phyloP scores from a whole-genome alignment of 2,113 vertebrate species.

The Mola mola region DNA sequence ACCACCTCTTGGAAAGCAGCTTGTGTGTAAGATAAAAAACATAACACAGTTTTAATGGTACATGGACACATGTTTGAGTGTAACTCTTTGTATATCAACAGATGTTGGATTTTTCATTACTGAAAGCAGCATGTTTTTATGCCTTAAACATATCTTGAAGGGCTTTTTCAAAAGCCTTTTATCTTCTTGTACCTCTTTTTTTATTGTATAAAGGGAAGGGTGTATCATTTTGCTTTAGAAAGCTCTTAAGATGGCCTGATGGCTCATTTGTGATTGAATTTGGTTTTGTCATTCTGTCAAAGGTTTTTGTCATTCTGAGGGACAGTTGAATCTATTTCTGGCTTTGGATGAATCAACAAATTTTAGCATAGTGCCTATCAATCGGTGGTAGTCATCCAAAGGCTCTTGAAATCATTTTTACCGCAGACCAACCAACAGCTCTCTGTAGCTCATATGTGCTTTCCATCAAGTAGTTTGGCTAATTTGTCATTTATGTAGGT shows the following conservation, averaged over 20 bases:
- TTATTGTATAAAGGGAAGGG: neutral
- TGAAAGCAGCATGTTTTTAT: too few relatives aligned
- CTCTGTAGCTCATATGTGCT: too few relatives aligned
- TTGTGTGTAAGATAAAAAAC: neutral
- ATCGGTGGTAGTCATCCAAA: slow-evolving; percentile 9
- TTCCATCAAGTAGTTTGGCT: slow-evolving; percentile 53
- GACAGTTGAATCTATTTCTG: slow-evolving; percentile 2
- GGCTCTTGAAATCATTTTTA: slow-evolving; percentile 21
- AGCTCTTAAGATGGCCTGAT: too few relatives aligned
- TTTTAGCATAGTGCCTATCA: slow-evolving; percentile 11
- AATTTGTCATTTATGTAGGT: slow-evolving; percentile 29
- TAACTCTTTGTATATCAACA: too few relatives aligned
- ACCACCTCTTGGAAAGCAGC: neutral
- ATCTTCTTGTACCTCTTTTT: neutral
- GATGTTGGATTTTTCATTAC: too few relatives aligned
- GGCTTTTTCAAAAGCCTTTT: neutral
- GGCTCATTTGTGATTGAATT: too few relatives aligned
- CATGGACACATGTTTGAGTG: neutral
- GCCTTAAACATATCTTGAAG: neutral
- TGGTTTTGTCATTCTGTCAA: neutral
- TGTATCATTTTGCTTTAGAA: slow-evolving; percentile 13
- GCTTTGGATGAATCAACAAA: slow-evolving; percentile 7
- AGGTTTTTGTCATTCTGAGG: slow-evolving; percentile 2
- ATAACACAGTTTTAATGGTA: too few relatives aligned
- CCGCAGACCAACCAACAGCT: slow-evolving; percentile 30